These are phyloP conservation scores for Cotesia chilonis DNA, from an alignment of 1,140 invertebrate genomes.

Conservation along the genomic window DNA sequence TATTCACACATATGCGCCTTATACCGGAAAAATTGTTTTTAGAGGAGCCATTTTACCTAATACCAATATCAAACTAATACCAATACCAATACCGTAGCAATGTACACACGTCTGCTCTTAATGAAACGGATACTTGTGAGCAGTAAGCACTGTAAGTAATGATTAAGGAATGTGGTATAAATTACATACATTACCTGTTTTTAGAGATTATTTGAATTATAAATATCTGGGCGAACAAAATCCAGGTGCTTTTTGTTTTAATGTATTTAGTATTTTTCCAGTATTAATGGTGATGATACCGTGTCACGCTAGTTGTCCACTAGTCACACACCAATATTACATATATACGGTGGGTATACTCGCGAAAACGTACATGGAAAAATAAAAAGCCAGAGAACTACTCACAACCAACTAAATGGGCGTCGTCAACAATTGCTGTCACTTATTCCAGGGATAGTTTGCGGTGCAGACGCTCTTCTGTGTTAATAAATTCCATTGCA, in stretches of 20 bases:
- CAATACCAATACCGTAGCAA: not conserved
- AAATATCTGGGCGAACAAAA: too few species aligned
- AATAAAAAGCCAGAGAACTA: conserved; percentile 42
- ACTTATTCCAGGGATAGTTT: conserved; percentile 27
- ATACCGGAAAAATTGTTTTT: conserved; percentile 50
- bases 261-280: too few species aligned
- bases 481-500: not conserved
- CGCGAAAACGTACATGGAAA: conserved; percentile 16
- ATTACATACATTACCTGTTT: too few species aligned
- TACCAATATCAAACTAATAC: conserved; percentile 31
- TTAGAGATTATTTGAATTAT: too few species aligned
- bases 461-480: not conserved
- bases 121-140: not conserved
- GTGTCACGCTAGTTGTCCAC: too few species aligned
- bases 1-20: conserved; percentile 39
- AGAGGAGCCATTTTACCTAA: conserved; percentile 55
- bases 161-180: too few species aligned
- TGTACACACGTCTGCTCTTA: not conserved
- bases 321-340: not conserved
- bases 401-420: conserved; percentile 59
- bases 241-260: too few species aligned
- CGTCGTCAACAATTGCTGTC: conserved; percentile 54
- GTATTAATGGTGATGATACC: too few species aligned
- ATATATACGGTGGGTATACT: not conserved
- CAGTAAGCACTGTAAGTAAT: not conserved